Conservation (phyloP, 2,797 vertebrate species). For the Gymnopithys bicolor region DNA sequence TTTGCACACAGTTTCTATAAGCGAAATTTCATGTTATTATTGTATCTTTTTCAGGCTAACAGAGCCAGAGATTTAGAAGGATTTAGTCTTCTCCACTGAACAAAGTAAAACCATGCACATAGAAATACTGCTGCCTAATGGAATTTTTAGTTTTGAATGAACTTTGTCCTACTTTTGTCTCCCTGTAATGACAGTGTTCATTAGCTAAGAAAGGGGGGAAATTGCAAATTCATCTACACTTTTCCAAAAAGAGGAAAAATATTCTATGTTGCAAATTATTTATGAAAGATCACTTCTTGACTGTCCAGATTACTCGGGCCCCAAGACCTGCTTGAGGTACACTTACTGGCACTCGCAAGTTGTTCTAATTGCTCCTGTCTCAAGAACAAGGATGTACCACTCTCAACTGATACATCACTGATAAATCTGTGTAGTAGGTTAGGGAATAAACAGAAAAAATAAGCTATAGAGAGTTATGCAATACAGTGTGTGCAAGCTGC, state of each 20-base stretch:
- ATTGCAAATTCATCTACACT: not conserved
- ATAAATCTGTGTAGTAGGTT: not conserved
- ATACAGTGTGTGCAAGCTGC: not conserved
- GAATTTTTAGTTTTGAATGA: not conserved
- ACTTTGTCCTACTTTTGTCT: not conserved
- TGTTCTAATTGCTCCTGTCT: not conserved
- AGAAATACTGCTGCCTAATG: not conserved
- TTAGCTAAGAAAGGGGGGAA: not conserved
- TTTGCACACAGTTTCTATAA: not conserved
- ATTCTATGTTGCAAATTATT: not conserved
- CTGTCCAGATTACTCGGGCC: not conserved
- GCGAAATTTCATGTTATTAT: not conserved
- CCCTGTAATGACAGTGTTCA: rapidly evolving
- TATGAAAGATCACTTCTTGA: not conserved
- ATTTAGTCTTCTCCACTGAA: not conserved
- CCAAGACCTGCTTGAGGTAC: not conserved
- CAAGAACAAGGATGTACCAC: not conserved
- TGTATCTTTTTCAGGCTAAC: not conserved
- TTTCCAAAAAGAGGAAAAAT: not conserved
- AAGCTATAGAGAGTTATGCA: not conserved
- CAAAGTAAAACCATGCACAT: not conserved
- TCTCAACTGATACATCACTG: not conserved
- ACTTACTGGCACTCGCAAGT: rapidly evolving
- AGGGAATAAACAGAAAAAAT: not conserved
- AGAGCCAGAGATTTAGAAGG: not conserved